A percentile compares a stretch with the other conserved stretches of the same genome.
These are phyloP conservation scores for Nylanderia fulva DNA, from an alignment of 1,140 invertebrate species.

Conservation along the genomic window DNA sequence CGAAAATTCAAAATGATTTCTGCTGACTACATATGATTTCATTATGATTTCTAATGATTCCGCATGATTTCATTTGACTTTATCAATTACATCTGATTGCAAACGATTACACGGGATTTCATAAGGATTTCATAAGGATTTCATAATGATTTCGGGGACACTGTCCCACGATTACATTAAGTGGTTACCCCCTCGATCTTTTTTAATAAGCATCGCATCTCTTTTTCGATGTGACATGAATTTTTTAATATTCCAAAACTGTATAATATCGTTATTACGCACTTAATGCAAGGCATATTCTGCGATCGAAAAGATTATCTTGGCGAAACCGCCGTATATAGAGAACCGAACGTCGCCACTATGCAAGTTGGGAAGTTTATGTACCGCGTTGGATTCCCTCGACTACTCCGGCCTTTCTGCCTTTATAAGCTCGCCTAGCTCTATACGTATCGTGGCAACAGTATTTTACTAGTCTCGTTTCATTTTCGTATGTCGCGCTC, in stretches of 20 bases:
- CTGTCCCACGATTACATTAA: too few species aligned
- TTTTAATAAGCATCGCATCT: background rate
- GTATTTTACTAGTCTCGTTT: constrained; percentile 50
- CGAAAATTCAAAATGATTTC: too few species aligned
- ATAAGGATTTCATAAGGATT: too few species aligned
- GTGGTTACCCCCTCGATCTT: too few species aligned
- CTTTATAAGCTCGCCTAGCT: constrained; percentile 38
- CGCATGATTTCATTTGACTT: too few species aligned
- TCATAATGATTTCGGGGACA: too few species aligned
- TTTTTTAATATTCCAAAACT: background rate
- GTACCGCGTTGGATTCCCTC: constrained; percentile 30
- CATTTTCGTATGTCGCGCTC: constrained; percentile 47
- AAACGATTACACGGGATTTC: too few species aligned
- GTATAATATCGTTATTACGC: background rate
- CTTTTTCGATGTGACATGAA: background rate
- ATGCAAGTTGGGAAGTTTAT: constrained; percentile 49
- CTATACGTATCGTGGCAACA: constrained; percentile 36
- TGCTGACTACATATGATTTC: too few species aligned
- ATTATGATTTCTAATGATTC: too few species aligned
- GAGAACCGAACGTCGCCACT: constrained; percentile 22
- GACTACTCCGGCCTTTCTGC: constrained; percentile 23
- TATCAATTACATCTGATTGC: too few species aligned
- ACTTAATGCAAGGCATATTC: background rate
- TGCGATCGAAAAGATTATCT: background rate
- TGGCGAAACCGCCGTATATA: background rate